Base-by-base conservation (phyloP, 2,888 invertebrate species). In the Tetramorium bicarinatum region DNA sequence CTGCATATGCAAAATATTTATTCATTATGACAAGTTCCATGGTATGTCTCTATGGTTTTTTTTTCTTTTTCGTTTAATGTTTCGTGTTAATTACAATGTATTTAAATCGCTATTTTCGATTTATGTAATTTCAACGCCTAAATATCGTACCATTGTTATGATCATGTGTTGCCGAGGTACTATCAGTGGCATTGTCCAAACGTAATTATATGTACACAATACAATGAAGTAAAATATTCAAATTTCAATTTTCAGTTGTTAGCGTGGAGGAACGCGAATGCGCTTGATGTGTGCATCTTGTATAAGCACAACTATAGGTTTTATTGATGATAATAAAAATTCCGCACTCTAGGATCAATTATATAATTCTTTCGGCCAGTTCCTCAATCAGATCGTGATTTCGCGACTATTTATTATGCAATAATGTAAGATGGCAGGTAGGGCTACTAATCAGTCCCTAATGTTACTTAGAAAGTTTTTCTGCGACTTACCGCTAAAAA, bases 301-400 rank as follows among this genome's bases (percentile, higher is more conserved):
- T 64, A 44, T 77, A 59, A 29, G 47, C 25, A 67, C 41, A 76
- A 84, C 56, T 82, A 80, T 75, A 86, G 75, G 71, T 86, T 54
- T 21, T 82, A 64, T 59, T 49, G 69, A 79, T 47, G 76, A 52
- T 69, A 88, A 85, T 88, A 88, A 88, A 88, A 88, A 88, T 66
- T 74, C 29, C n/a, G 41, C 44, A 74, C 44, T 74, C 47, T 67
- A 67, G 66, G 29, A 67, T 11, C 64, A 41, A 38, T 47, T 47
- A 6, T 67, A 47, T 44, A 41, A 47, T 47, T 44, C 11, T 62
- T 66, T 47, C 47, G 4, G 4, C 9, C 38, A 71, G 34, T 52
- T 2, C 2, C 21, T 54, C 2, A 11, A n/a, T 49, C 29, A 41
- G 15, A 62, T 62, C 15, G 7, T 41, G 8, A 64, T 64, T 41